Conservation (phyloP, 2,113 vertebrate species). For the Brachypodius melanocephalos region DNA sequence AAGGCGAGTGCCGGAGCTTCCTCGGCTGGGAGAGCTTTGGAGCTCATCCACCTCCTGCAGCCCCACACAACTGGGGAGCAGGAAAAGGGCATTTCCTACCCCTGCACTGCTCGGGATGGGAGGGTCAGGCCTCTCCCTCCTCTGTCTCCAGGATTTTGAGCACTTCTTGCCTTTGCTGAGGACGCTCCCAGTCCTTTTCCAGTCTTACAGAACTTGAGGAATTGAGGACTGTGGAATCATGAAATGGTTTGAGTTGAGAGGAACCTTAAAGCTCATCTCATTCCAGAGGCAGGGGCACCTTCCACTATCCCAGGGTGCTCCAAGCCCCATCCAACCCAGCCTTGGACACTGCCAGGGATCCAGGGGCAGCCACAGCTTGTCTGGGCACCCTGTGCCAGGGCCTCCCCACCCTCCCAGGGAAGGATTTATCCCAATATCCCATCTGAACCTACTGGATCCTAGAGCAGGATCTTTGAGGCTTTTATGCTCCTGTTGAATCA, state of each 20-base stretch:
- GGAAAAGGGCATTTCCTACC: not conserved
- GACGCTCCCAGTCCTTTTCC: not conserved
- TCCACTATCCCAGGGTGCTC: accelerated
- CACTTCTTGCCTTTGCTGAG: not conserved
- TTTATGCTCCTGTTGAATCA: not conserved
- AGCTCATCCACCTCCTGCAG: not conserved
- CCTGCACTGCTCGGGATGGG: accelerated
- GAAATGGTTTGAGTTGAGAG: not conserved
- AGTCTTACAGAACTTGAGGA: not conserved
- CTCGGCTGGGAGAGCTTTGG: not conserved
- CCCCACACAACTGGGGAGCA: not conserved
- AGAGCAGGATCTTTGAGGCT: not conserved
- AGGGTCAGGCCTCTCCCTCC: accelerated
- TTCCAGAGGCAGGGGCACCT: accelerated
- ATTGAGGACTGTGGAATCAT: not conserved
- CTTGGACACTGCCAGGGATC: not conserved
- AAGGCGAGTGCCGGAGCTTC: not conserved
- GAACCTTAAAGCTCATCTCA: accelerated
- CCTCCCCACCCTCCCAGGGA: not conserved
- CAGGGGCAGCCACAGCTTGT: not conserved
- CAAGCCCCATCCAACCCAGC: not conserved
- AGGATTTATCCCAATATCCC: not conserved
- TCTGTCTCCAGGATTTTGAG: not conserved
- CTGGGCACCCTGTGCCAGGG: not conserved
- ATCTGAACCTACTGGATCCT: not conserved